Base-by-base conservation (phyloP, 2,113 vertebrate species). In the Chaetodon trifascialis region DNA sequence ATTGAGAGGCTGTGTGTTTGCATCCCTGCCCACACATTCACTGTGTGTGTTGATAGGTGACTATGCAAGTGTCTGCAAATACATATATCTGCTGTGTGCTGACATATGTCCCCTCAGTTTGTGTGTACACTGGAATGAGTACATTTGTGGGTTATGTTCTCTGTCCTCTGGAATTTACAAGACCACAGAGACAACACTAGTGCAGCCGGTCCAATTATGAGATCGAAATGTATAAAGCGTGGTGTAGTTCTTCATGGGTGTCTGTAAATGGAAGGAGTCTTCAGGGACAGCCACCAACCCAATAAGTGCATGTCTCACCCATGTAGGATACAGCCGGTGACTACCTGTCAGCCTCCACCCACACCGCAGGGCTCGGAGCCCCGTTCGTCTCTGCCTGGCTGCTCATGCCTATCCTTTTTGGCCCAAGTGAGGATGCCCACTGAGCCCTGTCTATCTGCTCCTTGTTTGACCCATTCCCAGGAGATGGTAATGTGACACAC, bases 161-260 rank as follows among this genome's bases (percentile, higher is more conserved):
- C 81, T 91, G 88, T 95, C 90, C 88, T 77, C 84, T 9, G 40
- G 77, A 80, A 92, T 90, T 94, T 87, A 86, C 85, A 83, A 75
- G 91, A 89, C 81, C 81, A 74, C 69, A 88, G 79, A 78, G 82
- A 93, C 85, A 83, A 87, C 46, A 4, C 74, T 69, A 93, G 92
- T 89, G 90, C 47, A 75, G 65, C 69, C 78, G 90, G 92, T 92
- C 91, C 94, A 96, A 94, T 87, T 94, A 94, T 90, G 91, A 92
- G 91, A 92, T 90, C 79, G 91, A 91, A 77, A 80, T 54, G 78
- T 64, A 72, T 70, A 82, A 69, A 84, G 70, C 34, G 7, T 36
- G 7, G 9, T 81, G 73, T 79, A 6, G 91, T 85, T 95, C 89
- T 56, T 60, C 66, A 51, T 0, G 0, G 67, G 72, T 86, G 77